Evolutionary conservation across 2,888 invertebrate genomes (phyloP).

Genomic region (Lasioglossum vierecki): DNA sequence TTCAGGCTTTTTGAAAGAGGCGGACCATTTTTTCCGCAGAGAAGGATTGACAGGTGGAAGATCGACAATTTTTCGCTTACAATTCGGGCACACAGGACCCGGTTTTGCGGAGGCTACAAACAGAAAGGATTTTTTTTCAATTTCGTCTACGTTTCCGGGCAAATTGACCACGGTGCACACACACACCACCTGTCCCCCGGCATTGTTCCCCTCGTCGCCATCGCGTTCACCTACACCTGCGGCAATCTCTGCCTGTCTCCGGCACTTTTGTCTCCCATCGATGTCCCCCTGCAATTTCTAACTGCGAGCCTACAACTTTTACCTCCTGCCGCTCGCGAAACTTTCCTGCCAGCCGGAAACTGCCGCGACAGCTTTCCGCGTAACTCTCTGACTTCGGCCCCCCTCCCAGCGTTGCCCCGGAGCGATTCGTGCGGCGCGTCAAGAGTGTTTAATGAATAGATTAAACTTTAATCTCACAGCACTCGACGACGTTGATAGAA

Average conservation of each 20-base stretch:
- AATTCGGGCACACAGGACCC: too few species aligned
- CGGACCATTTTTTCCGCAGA: too few species aligned
- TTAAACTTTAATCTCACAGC: neutral
- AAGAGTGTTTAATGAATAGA: neutral
- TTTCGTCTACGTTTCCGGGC: neutral
- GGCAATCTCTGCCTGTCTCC: constrained; percentile 20
- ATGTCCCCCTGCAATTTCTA: constrained; percentile 32
- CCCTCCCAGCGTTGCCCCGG: neutral
- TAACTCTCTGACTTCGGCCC: neutral
- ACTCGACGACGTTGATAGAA: too few species aligned
- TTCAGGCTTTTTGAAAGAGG: too few species aligned
- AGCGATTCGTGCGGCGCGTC: neutral
- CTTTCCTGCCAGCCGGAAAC: constrained; percentile 5
- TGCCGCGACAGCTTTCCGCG: neutral
- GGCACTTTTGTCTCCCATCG: constrained; percentile 1
- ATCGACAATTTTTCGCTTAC: too few species aligned
- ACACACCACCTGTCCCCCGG: constrained; percentile 21
- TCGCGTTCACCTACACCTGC: constrained; percentile 37
- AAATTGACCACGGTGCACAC: neutral
- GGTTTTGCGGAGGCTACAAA: too few species aligned
- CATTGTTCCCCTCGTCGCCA: constrained; percentile 46
- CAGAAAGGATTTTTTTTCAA: neutral
- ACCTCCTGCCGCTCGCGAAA: neutral
- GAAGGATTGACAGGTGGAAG: too few species aligned
- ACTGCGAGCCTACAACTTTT: constrained; percentile 19